Evolutionary conservation across 2,113 vertebrate species (phyloP).

Genomic region (Leucoraja erinaceus): DNA sequence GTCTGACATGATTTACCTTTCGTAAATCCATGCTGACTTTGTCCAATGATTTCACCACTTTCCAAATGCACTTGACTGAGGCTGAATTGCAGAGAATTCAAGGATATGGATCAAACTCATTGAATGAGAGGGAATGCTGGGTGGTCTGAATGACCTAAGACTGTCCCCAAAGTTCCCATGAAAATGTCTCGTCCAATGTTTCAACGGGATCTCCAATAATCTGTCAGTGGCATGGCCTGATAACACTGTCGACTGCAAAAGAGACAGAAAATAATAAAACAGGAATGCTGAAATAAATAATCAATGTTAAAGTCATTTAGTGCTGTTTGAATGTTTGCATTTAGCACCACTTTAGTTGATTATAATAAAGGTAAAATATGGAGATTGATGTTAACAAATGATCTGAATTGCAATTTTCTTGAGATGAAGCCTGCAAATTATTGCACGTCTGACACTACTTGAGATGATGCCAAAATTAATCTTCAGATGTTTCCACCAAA

Average conservation of each 20-base stretch:
- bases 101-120: neutral
- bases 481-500: slow-evolving; percentile 22
- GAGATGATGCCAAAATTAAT: neutral
- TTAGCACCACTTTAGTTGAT: neutral
- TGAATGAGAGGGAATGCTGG: neutral
- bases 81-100: no score
- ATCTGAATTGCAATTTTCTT: neutral
- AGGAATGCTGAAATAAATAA: neutral
- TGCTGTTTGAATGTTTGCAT: neutral
- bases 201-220: neutral
- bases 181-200: neutral
- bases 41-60: no score
- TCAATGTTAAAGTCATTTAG: neutral
- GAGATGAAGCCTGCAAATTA: neutral
- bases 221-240: neutral
- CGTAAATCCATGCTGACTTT: no score
- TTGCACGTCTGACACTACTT: neutral
- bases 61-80: no score
- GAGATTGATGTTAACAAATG: neutral
- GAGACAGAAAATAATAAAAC: neutral
- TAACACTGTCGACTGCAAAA: neutral
- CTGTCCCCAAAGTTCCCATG: neutral
- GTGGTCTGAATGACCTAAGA: neutral
- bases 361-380: neutral
- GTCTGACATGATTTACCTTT: no score